Base-by-base conservation (phyloP, 2,113 vertebrate species). In the Alexandromys fortis region DNA sequence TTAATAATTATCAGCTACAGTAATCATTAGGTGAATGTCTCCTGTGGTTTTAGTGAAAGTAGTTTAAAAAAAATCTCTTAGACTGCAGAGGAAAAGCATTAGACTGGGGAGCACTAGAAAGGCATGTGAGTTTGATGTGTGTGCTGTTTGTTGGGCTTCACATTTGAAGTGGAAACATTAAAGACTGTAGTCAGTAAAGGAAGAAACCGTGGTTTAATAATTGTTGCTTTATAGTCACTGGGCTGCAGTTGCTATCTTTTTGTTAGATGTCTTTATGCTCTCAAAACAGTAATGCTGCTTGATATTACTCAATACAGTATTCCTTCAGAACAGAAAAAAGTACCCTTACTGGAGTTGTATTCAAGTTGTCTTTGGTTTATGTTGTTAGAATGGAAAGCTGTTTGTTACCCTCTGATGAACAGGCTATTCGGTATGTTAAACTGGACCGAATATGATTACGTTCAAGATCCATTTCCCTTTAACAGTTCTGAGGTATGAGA, bases 1-100 rank as follows among this genome's bases (percentile, higher is more conserved):
- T 67, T 72, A 63, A 82, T 76, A 24, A 17, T 90, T 49, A 47
- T 61, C 49, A 91, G 35, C 21, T 30, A 49, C 42, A 68, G 0
- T 88, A 65, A 68, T 73, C n/a, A 72, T 94, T 82, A 21, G 65
- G 1, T 72, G 45, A 83, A 28, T 73, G 47, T 55, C 28, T 73
- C 83, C 10, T 73, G 3, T 86, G 75, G 78, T 90, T 90, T 82
- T 90, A 93, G 68, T 82, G 86, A 89, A 94, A 97, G 30, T 90
- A 78, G 6, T 90, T 93, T 33, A 45, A 42, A 90, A 75, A 75
- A 58, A 58, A 58, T 73, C 24, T 85, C 35, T 79, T 26, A 33
- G 85, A 87, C 65, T 38, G 0, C 63, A n/a, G 26, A 89, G 2
- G 5, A 78, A 3, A 35, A 33, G 28, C 14, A 0, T 33, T 87